phyloP scores from a whole-genome alignment of 1,140 invertebrate genomes.

The Ctenoplectra terminalis region DNA sequence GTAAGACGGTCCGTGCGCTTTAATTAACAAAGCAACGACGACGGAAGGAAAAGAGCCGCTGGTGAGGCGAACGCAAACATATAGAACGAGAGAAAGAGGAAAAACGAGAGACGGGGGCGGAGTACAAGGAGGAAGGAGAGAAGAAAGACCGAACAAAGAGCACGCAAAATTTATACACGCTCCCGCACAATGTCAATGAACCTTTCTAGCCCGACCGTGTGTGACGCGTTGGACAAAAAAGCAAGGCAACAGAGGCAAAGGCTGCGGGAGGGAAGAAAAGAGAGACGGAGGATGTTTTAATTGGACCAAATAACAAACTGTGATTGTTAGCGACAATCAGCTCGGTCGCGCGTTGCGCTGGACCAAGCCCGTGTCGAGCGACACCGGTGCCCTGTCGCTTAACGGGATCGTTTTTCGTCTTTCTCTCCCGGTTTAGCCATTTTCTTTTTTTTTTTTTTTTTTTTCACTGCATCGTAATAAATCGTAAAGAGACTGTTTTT shows the following conservation, averaged over 20 bases:
- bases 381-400: conserved; percentile 14
- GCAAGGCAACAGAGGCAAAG: conserved; percentile 15
- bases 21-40: conserved; percentile 46
- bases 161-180: conserved; percentile 47
- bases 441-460: too few species aligned
- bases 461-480: conserved; percentile 18
- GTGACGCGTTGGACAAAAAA: conserved; percentile 17
- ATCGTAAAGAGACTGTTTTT: neutral
- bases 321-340: conserved; percentile 60
- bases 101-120: neutral
- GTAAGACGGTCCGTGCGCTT: conserved; percentile 1
- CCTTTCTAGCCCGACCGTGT: conserved; percentile 35
- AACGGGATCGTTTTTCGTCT: neutral
- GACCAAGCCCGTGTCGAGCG: conserved; percentile 13
- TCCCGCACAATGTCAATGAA: conserved; percentile 48
- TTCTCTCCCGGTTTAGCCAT: neutral
- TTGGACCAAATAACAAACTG: conserved; percentile 66
- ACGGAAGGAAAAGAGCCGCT: neutral
- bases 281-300: conserved; percentile 58
- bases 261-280: neutral
- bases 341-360: conserved; percentile 26
- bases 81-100: neutral
- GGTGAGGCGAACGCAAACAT: conserved; percentile 1
- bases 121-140: neutral
- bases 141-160: conserved; percentile 42